Conservation (phyloP, 1,140 invertebrate genomes). For the Pseudomyrmex dendroicus region DNA sequence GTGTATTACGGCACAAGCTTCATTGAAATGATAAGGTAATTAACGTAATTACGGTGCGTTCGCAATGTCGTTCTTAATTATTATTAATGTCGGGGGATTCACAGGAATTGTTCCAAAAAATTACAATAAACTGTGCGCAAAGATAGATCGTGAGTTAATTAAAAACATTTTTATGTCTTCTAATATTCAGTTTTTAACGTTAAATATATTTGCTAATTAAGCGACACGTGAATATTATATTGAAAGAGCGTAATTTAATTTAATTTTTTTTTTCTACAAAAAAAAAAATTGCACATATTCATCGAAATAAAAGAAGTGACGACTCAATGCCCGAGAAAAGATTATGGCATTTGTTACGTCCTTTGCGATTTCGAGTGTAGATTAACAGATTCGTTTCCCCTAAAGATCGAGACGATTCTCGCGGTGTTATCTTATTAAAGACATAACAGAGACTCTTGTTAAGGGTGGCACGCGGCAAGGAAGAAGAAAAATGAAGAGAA, state of each 20-base stretch:
- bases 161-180: background rate
- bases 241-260: too few species aligned
- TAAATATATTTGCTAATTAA: background rate
- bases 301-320: background rate
- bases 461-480: slow-evolving; percentile 48
- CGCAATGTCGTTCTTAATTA: background rate
- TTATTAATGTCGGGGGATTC: background rate
- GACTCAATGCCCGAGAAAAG: background rate
- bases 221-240: too few species aligned
- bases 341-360: background rate
- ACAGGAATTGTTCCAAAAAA: too few species aligned
- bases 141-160: background rate
- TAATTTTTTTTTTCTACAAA: background rate
- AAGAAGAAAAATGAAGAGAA: slow-evolving; percentile 79
- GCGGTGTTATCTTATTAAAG: slow-evolving; percentile 74
- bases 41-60: background rate
- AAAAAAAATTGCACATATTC: background rate
- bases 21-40: slow-evolving; percentile 6
- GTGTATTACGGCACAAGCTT: background rate
- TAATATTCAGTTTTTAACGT: background rate
- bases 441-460: slow-evolving; percentile 32
- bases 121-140: too few species aligned
- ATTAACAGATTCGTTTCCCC: slow-evolving; percentile 32
- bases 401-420: slow-evolving; percentile 31
- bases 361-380: slow-evolving; percentile 20